phyloP scores from a whole-genome alignment of 2,797 vertebrate genomes.

The Pagetopsis macropterus region DNA sequence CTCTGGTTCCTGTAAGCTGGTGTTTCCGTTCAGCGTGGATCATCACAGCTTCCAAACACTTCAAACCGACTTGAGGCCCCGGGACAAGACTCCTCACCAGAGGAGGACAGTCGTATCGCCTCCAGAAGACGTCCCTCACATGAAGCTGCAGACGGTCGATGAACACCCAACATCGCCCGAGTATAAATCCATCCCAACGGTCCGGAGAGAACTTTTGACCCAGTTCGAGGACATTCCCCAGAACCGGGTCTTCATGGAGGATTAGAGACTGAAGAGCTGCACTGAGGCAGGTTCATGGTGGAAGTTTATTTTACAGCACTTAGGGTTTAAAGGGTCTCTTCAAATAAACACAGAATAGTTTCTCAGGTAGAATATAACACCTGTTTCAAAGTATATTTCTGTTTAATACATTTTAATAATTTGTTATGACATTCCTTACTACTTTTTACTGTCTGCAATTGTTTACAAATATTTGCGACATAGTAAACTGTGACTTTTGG shows the following conservation, averaged over 20 bases:
- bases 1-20: slow-evolving; percentile 85
- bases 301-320: too few relatives aligned
- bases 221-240: slow-evolving; percentile 76
- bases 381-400: too few relatives aligned
- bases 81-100: slow-evolving; percentile 3
- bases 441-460: too few relatives aligned
- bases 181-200: slow-evolving; percentile 54
- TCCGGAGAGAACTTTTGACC: slow-evolving; percentile 66
- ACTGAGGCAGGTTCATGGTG: not conserved
- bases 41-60: slow-evolving; percentile 76
- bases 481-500: too few relatives aligned
- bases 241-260: slow-evolving; percentile 66
- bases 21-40: slow-evolving; percentile 76
- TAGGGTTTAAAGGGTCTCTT: too few relatives aligned
- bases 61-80: slow-evolving; percentile 70
- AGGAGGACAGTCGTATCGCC: not conserved
- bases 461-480: too few relatives aligned
- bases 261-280: slow-evolving; percentile 22
- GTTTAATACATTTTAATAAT: too few relatives aligned
- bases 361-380: too few relatives aligned
- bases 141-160: slow-evolving; percentile 51
- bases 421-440: too few relatives aligned
- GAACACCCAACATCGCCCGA: not conserved
- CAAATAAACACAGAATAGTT: too few relatives aligned
- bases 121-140: slow-evolving; percentile 24